Evolutionary conservation across 2,888 invertebrate genomes (phyloP).

Genomic region (Argyresthia albistria): DNA sequence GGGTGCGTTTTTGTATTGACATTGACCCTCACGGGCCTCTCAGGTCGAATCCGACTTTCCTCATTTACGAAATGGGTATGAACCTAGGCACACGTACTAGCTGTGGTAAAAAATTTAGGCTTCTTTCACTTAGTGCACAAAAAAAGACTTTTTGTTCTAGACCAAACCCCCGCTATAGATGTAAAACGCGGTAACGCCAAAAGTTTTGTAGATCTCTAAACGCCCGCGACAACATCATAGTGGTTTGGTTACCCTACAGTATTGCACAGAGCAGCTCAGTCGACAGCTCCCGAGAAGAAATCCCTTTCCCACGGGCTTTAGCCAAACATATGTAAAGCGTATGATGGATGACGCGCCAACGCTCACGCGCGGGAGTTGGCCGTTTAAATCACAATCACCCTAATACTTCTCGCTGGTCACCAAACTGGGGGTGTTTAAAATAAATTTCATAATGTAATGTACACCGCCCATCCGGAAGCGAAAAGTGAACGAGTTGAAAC

Average conservation of each 20-base stretch:
- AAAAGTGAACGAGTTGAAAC: constrained; percentile 44
- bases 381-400: constrained; percentile 69
- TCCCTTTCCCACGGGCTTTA: constrained; percentile 74
- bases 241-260: constrained; percentile 33
- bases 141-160: too few relatives aligned
- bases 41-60: too few relatives aligned
- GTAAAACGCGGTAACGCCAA: too few relatives aligned
- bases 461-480: constrained; percentile 22
- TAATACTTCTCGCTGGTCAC: constrained; percentile 64
- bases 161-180: too few relatives aligned
- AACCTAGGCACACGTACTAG: too few relatives aligned
- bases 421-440: constrained; percentile 27
- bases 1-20: too few relatives aligned
- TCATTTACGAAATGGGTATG: too few relatives aligned
- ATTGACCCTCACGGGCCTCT: too few relatives aligned
- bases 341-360: constrained; percentile 66
- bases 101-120: too few relatives aligned
- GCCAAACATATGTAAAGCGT: constrained; percentile 74
- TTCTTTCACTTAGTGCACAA: too few relatives aligned
- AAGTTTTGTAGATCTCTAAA: too few relatives aligned
- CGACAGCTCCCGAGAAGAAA: constrained; percentile 62
- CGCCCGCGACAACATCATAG: too few relatives aligned
- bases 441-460: constrained; percentile 66
- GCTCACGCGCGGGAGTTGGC: constrained; percentile 49
- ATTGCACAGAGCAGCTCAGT: constrained; percentile 47